These are phyloP conservation scores for Ruditapes philippinarum DNA, from an alignment of 1,140 invertebrate genomes.

Conservation along the genomic window DNA sequence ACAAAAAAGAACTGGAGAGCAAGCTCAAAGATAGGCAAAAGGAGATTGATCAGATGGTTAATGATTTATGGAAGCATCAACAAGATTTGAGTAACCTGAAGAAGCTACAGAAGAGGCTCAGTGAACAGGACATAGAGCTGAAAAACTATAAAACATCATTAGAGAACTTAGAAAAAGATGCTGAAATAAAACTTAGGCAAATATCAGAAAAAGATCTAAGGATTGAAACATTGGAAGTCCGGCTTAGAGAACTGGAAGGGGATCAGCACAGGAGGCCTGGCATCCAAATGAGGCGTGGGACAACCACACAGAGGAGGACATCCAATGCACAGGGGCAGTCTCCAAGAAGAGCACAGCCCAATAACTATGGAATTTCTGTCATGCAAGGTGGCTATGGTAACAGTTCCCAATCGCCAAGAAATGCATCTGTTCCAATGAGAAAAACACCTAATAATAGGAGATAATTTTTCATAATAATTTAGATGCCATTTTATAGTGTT, in stretches of 20 bases:
- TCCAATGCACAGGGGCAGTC: conserved; percentile 8
- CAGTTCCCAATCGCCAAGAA: not conserved
- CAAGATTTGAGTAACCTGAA: conserved; percentile 43
- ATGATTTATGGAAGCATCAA: conserved; percentile 56
- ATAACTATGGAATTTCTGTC: not conserved
- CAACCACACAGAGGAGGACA: not conserved
- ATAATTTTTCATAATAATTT: not conserved
- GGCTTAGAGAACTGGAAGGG: not conserved
- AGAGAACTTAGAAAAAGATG: conserved; percentile 12
- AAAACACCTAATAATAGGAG: not conserved
- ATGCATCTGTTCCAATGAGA: not conserved
- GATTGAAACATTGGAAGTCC: conserved; percentile 4
- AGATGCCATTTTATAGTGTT: too few species aligned
- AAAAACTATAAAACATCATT: conserved; percentile 25
- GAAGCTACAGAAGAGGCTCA: conserved; percentile 28
- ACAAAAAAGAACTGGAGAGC: conserved; percentile 36
- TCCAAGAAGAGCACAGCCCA: not conserved
- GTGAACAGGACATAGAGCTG: not conserved
- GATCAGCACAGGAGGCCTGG: not conserved
- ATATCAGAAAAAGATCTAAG: conserved; percentile 18
- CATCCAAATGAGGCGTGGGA: not conserved
- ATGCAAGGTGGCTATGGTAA: not conserved
- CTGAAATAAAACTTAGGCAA: not conserved
- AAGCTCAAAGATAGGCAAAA: not conserved
- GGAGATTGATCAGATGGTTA: conserved; percentile 37